phyloP scores from a whole-genome alignment of 2,113 vertebrate genomes.

The Apodemus speciosus region DNA sequence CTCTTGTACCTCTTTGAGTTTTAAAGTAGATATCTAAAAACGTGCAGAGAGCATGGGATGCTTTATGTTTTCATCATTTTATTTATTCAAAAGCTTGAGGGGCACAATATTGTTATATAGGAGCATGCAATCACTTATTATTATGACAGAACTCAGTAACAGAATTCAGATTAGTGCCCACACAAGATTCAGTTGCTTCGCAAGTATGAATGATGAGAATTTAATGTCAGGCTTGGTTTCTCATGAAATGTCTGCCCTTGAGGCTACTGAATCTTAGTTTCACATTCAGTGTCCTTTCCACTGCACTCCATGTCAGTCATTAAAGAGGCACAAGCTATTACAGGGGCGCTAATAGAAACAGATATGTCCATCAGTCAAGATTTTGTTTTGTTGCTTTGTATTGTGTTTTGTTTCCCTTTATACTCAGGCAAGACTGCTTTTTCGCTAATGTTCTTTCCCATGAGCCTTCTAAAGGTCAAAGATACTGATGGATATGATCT shows the following conservation, averaged over 20 bases:
- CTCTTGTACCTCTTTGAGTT: not conserved
- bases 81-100: not conserved
- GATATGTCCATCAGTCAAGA: not conserved
- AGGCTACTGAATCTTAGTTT: conserved; percentile 44
- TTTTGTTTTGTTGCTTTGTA: not conserved
- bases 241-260: conserved; percentile 59
- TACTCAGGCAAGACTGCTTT: conserved; percentile 25
- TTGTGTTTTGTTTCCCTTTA: conserved; percentile 36
- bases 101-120: conserved; percentile 36
- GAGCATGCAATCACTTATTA: conserved; percentile 41
- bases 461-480: conserved; percentile 50
- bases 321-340: conserved; percentile 15
- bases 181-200: conserved; percentile 31
- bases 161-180: conserved; percentile 53
- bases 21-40: not conserved
- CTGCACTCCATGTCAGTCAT: not conserved
- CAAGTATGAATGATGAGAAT: conserved; percentile 35
- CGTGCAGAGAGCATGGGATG: not conserved
- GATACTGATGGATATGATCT: not conserved
- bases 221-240: conserved; percentile 46
- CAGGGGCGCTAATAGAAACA: not conserved
- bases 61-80: not conserved
- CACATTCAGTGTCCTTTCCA: conserved; percentile 47
- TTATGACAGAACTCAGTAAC: not conserved
- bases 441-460: conserved; percentile 1